Percentiles rank a stretch among this genome's conserved stretches.
phyloP scores from a whole-genome alignment of 1,140 invertebrate genomes.

The Parapsyche elsis region DNA sequence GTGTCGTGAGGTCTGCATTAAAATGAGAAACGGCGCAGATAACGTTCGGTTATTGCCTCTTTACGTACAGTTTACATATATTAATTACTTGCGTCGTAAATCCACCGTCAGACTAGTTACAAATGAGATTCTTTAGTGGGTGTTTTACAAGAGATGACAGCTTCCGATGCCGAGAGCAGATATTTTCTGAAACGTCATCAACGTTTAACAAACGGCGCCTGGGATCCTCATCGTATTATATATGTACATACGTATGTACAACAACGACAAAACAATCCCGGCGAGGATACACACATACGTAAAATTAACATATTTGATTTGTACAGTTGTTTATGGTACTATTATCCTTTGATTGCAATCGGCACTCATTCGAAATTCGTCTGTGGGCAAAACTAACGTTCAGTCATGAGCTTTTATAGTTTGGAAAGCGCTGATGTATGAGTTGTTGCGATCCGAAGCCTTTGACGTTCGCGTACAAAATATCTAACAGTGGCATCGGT shows the following conservation, averaged over 20 bases:
- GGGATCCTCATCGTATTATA: not conserved
- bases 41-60: conserved; percentile 28
- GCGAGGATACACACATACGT: no score
- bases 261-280: not conserved
- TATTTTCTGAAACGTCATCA: conserved; percentile 40
- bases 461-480: not conserved
- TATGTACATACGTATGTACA: no score
- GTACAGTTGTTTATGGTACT: not conserved
- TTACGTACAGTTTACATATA: conserved; percentile 30
- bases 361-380: not conserved
- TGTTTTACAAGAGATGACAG: conserved; percentile 47
- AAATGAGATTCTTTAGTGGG: conserved; percentile 47
- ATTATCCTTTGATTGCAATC: not conserved
- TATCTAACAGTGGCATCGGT: conserved; percentile 32
- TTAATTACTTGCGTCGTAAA: conserved; percentile 31
- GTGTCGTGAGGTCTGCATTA: not conserved
- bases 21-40: conserved; percentile 19
- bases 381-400: no score
- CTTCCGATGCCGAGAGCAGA: conserved; percentile 36
- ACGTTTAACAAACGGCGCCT: conserved; percentile 16
- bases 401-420: not conserved
- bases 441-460: not conserved
- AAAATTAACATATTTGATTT: not conserved
- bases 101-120: conserved; percentile 31
- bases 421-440: no score